Conservation (phyloP, 2,113 vertebrate species). For the Todiramphus chloris region DNA sequence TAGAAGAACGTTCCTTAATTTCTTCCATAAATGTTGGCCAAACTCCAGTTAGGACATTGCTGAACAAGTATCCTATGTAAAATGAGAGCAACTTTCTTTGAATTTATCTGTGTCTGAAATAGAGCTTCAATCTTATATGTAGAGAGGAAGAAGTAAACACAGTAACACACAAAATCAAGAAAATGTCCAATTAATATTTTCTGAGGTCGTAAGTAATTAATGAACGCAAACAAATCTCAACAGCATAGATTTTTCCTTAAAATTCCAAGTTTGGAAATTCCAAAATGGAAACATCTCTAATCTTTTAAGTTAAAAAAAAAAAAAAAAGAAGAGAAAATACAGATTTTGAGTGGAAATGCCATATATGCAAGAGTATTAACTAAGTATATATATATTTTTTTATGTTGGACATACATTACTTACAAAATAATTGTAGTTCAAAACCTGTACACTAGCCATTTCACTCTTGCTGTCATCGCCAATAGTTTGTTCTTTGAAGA, state of each 20-base stretch:
- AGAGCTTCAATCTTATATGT: neutral
- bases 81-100: neutral
- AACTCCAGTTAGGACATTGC: neutral
- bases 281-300: neutral
- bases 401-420: neutral
- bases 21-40: neutral
- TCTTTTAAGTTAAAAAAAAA: neutral
- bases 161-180: neutral
- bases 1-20: neutral
- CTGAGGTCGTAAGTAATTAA: neutral
- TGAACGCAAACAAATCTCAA: neutral
- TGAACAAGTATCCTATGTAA: neutral
- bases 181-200: neutral
- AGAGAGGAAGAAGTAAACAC: neutral
- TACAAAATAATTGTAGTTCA: neutral
- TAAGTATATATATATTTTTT: neutral
- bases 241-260: neutral
- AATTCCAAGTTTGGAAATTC: neutral
- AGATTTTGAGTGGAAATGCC: neutral
- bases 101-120: neutral
- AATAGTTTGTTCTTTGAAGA: slow-evolving; percentile 27
- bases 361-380: neutral
- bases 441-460: neutral
- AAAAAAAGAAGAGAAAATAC: neutral
- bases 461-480: neutral